A percentile compares a stretch with the other conserved stretches of the same genome.
Evolutionary conservation across 2,113 vertebrate genomes (phyloP).

Genomic region (Apteryx mantelli): DNA sequence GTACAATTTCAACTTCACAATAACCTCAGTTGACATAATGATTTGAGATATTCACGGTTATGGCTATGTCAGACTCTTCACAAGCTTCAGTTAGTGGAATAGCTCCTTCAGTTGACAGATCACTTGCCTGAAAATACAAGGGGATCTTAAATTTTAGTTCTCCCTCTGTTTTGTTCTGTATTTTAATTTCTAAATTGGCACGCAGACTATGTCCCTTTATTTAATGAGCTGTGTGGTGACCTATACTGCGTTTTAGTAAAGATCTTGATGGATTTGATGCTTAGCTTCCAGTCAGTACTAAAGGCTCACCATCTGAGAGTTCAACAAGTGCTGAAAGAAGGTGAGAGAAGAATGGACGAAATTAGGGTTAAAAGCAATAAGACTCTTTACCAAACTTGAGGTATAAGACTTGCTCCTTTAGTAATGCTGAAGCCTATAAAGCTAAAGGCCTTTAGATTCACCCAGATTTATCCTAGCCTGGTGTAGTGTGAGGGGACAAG

Average conservation of each 20-base stretch:
- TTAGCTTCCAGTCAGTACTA: neutral
- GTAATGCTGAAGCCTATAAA: neutral
- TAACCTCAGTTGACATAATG: neutral
- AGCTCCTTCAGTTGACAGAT: slow-evolving; percentile 47
- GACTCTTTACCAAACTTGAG: neutral
- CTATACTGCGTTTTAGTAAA: slow-evolving; percentile 7
- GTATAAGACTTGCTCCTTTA: neutral
- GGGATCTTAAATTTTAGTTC: slow-evolving; percentile 46
- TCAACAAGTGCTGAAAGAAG: slow-evolving; percentile 1
- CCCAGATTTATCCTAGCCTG: neutral
- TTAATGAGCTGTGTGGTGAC: slow-evolving; percentile 51
- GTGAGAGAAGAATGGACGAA: neutral
- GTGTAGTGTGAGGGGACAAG: neutral
- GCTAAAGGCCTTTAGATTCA: neutral
- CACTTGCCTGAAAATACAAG: slow-evolving; percentile 46
- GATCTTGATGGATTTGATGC: neutral
- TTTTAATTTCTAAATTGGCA: slow-evolving; percentile 50
- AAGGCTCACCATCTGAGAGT: neutral
- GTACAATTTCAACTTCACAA: slow-evolving; percentile 34
- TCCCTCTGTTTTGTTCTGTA: slow-evolving; percentile 36
- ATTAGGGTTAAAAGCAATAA: neutral
- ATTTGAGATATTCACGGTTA: slow-evolving; percentile 39
- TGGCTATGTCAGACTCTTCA: slow-evolving; percentile 32
- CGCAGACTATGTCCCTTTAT: slow-evolving; percentile 14
- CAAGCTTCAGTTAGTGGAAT: slow-evolving; percentile 19